phyloP scores from a whole-genome alignment of 2,113 vertebrate genomes.

The Triplophysa siluroides region DNA sequence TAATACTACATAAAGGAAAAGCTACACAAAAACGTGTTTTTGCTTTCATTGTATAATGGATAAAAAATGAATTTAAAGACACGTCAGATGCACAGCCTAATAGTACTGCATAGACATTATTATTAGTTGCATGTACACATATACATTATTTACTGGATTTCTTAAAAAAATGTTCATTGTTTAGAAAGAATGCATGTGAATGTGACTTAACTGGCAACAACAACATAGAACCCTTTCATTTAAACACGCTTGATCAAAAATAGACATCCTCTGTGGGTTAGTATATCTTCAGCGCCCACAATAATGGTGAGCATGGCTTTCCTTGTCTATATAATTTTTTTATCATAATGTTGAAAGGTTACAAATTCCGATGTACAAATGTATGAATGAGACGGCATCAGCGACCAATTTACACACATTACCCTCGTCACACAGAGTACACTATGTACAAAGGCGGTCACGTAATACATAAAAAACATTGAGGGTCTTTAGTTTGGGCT shows the following conservation, averaged over 20 bases:
- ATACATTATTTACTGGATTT: background rate
- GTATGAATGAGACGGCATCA: background rate
- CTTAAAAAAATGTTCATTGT: background rate
- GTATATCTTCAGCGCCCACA: background rate
- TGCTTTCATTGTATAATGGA: background rate
- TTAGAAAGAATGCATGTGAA: background rate
- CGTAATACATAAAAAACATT: slow-evolving; percentile 17
- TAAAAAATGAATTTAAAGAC: background rate
- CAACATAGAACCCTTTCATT: slow-evolving; percentile 1
- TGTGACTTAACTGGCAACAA: background rate
- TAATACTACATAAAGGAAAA: slow-evolving; percentile 18
- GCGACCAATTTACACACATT: background rate
- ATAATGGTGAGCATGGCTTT: background rate
- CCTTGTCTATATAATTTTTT: slow-evolving; percentile 3
- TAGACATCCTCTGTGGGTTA: background rate
- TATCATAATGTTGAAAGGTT: slow-evolving; percentile 14
- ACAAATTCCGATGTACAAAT: slow-evolving; percentile 12
- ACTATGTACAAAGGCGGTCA: background rate
- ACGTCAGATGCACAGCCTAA: slow-evolving; percentile 5
- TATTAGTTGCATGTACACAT: slow-evolving; percentile 9
- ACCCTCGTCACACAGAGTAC: background rate
- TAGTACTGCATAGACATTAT: background rate
- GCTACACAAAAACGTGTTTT: slow-evolving; percentile 23
- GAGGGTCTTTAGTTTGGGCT: background rate
- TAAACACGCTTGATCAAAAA: background rate